Base-by-base conservation (phyloP, 1,140 invertebrate genomes). In the Oryzaephilus surinamensis region DNA sequence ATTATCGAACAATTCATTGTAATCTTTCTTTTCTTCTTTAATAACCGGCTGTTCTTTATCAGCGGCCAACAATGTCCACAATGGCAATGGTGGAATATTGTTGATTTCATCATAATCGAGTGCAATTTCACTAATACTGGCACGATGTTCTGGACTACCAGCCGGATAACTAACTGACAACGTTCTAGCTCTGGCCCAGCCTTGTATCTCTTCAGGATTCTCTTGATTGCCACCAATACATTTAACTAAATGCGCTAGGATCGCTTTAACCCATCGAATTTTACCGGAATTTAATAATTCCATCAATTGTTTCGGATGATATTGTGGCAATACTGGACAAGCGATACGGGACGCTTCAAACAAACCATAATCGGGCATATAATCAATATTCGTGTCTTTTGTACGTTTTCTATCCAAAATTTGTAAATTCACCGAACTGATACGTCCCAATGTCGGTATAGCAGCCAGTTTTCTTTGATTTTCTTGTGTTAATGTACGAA, bases 251-350 rank as follows among this genome's bases (percentile, higher is more conserved):
- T 99, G 96, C 2, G 91, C 82, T 21, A 99, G 67, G 41, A 99
- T 99, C 0, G 95, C 94, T 64, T 97, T 97, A 0, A 99, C 96
- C 76, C 93, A 90, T 51, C 88, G 70, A 20, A 96, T 95, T 69
- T 97, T 97, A 0, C 97, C 97, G 38, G 93, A 97, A 65, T 97
- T 97, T 0, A 99, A 67, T n/a, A 99, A 65, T 61, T 99, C 96
- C 84, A 97, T 97, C 2, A 99, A 65, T 56, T 97, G 94, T 58
- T 97, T 96, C 0, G 96, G 96, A 72, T 99, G 97, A 65, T 99
- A 99, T 55, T 99, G 97, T 0, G 97, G 96, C 41, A 99, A 64
- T n/a, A 98, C 92, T 0, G 95, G 95, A 57, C 89, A 93, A 0
- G 91, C 91, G 49, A 97, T 87, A 32, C 91, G 73, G n/a, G 90